Conservation (phyloP, 2,113 vertebrate genomes). For the Heterotilapia buettikoferi region DNA sequence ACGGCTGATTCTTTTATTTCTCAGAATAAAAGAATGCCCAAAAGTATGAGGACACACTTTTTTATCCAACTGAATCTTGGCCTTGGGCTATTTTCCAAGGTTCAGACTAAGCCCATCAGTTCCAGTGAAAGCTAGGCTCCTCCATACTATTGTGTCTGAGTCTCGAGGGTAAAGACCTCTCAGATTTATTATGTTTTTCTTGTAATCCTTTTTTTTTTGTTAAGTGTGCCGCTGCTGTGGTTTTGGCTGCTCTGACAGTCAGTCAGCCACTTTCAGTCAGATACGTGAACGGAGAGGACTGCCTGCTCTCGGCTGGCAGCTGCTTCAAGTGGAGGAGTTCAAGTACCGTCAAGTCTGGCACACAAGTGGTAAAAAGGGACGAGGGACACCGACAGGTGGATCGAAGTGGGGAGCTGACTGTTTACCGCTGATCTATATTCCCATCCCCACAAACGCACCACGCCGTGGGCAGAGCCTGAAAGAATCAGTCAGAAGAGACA, state of each 20-base stretch:
- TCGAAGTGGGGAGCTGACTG: neutral
- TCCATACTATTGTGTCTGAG: neutral
- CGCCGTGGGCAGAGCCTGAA: neutral
- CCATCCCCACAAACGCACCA: neutral
- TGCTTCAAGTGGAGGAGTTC: neutral
- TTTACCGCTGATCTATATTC: neutral
- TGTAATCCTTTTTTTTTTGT: neutral
- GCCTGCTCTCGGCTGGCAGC: neutral
- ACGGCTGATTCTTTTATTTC: neutral
- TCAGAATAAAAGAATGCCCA: neutral
- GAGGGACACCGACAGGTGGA: neutral
- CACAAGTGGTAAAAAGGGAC: neutral
- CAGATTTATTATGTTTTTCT: neutral
- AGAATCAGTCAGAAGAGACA: neutral
- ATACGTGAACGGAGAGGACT: neutral
- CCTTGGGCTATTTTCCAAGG: neutral
- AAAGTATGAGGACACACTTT: neutral
- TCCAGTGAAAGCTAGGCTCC: neutral
- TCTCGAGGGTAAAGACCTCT: neutral
- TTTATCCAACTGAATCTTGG: neutral
- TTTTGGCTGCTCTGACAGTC: neutral
- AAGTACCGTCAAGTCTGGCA: neutral
- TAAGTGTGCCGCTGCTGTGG: neutral
- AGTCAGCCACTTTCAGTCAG: neutral
- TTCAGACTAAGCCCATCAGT: neutral